Percentiles rank a stretch among this genome's conserved stretches.
These are phyloP conservation scores for Oceanodroma leucorhoa DNA, from an alignment of 2,797 vertebrate genomes.

Conservation along the genomic window DNA sequence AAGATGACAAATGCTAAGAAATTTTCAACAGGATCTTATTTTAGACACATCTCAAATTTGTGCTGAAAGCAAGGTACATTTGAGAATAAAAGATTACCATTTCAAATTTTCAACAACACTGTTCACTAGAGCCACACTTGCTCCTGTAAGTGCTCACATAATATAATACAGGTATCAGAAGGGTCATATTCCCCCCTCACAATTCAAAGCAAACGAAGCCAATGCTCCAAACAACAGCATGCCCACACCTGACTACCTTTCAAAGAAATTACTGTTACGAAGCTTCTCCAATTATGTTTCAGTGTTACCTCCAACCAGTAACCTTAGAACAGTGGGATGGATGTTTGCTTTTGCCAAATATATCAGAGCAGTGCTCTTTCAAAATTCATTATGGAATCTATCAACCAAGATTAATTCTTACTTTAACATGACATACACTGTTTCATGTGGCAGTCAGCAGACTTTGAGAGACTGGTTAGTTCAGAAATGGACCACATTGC, in stretches of 20 bases:
- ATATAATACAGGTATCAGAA: background rate
- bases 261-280: background rate
- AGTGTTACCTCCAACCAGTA: background rate
- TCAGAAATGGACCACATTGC: background rate
- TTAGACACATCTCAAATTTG: background rate
- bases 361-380: background rate
- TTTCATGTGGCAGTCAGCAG: background rate
- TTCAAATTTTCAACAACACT: background rate
- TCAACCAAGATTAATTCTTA: background rate
- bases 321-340: background rate
- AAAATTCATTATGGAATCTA: background rate
- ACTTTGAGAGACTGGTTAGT: background rate
- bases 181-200: background rate
- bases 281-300: background rate
- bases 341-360: background rate
- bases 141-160: background rate
- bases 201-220: background rate
- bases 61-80: background rate
- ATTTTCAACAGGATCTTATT: background rate
- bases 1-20: background rate
- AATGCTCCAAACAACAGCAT: background rate
- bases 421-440: fast-evolving
- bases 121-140: background rate
- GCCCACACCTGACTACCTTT: background rate
- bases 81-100: background rate